Base-by-base conservation (phyloP, 2,113 vertebrate genomes). In the Nesoenas mayeri region DNA sequence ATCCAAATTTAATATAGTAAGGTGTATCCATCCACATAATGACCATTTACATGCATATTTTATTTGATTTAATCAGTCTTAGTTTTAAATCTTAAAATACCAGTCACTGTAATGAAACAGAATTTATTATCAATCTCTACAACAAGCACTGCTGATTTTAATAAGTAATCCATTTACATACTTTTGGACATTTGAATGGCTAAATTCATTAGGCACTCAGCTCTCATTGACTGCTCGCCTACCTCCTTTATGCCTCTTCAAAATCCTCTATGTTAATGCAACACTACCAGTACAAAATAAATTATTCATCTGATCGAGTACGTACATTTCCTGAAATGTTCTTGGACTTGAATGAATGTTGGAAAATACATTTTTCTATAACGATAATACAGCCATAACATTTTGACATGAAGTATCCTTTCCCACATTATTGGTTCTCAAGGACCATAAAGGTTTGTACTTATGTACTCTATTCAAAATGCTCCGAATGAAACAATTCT, bases 1-100 rank as follows among this genome's bases (percentile, higher is more conserved):
- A 85, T 79, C 91, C 58, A 89, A 86, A 94, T 93, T 91, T 91
- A 95, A 93, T 88, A 21, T 44, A 89, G 85, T 34, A 92, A 93
- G 78, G 94, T 82, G 85, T 83, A 80, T 64, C 85, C 93, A 85
- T 82, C 84, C 80, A 79, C 71, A 80, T 83, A 79, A 79, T 88
- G 77, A 93, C 91, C 94, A 83, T 95, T 94, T 60, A 42, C 25
- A 17, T 73, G 92, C 65, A 22, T 67, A 90, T 95, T 90, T 94
- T 90, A 40, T 83, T 89, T 95, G 84, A 93, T 89, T 84, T 86
- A 93, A 92, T 95, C 53, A 71, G 70, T 32, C 80, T 83, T 62
- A 82, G 61, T 71, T 81, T 89, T 26, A 87, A 87, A 92, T 69
- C 93, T 96, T 91, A 26, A 74, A 81, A 80, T 19, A 81, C 61